A percentile compares a stretch with the other conserved stretches of the same genome.
Conservation (phyloP, 2,113 vertebrate species). For the Laticauda colubrina region DNA sequence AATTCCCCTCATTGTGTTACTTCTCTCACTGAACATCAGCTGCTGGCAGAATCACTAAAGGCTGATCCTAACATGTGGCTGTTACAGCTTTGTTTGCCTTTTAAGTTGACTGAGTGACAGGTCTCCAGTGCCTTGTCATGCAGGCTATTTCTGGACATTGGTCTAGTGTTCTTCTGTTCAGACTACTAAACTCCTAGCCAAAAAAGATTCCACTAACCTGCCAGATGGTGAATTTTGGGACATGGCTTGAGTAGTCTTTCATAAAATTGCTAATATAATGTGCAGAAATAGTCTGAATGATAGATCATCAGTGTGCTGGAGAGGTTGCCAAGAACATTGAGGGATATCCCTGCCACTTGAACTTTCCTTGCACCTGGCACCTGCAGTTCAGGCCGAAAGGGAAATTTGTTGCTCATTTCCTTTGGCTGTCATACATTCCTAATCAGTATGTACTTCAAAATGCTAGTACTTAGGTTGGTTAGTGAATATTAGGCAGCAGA, state of each 20-base stretch:
- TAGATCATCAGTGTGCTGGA: neutral
- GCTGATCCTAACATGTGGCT: neutral
- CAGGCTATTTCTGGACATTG: neutral
- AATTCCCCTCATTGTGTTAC: neutral
- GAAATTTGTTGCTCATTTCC: neutral
- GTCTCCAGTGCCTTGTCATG: neutral
- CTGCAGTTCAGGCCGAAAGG: neutral
- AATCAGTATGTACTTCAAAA: neutral
- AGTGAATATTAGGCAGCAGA: neutral
- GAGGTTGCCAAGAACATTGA: neutral
- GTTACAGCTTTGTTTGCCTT: neutral
- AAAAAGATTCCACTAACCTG: neutral
- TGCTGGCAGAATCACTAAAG: neutral
- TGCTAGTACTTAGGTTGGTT: neutral
- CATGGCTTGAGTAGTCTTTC: neutral
- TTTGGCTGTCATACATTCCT: neutral
- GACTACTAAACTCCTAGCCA: neutral
- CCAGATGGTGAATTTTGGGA: neutral
- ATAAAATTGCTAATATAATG: neutral
- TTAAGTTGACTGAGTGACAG: neutral
- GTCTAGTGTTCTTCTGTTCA: neutral
- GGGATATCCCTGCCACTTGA: neutral
- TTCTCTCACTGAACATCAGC: neutral
- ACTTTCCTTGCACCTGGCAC: neutral
- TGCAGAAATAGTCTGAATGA: neutral